Evolutionary conservation across 2,113 vertebrate genomes (phyloP).

Genomic region (Dipodomys merriami): DNA sequence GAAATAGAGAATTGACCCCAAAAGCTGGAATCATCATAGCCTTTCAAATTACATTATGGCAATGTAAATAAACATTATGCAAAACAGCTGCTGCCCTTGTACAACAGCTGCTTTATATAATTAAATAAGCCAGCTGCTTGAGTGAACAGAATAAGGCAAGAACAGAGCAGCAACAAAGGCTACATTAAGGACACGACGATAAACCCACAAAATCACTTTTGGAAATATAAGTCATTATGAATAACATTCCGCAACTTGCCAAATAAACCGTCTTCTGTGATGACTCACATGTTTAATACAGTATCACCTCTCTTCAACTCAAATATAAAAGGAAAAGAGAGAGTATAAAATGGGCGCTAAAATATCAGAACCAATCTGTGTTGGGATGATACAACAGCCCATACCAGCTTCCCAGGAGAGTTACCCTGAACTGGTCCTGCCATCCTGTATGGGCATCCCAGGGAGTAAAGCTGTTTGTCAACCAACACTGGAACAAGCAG

Average conservation of each 20-base stretch:
- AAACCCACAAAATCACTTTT: neutral
- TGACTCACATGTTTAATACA: neutral
- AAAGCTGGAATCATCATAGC: conserved; percentile 57
- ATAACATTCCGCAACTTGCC: neutral
- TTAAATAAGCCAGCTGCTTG: conserved; percentile 64
- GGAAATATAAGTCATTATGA: neutral
- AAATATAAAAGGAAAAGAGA: neutral
- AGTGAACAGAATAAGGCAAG: conserved; percentile 26
- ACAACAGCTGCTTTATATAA: conserved; percentile 71
- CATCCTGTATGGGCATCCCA: accelerated
- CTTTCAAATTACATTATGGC: conserved; percentile 59
- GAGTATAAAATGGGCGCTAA: neutral
- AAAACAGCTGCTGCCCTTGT: conserved; percentile 60
- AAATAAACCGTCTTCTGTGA: neutral
- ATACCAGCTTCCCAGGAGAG: neutral
- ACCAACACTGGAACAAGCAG: neutral
- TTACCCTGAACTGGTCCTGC: neutral
- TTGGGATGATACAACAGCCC: neutral
- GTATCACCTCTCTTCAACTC: neutral
- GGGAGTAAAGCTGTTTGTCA: neutral
- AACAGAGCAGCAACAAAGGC: neutral
- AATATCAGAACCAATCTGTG: neutral
- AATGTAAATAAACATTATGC: conserved; percentile 71
- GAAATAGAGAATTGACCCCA: conserved; percentile 27
- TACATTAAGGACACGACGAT: neutral